Evolutionary conservation across 2,888 invertebrate genomes (phyloP).

Genomic region (Amiota minor): DNA sequence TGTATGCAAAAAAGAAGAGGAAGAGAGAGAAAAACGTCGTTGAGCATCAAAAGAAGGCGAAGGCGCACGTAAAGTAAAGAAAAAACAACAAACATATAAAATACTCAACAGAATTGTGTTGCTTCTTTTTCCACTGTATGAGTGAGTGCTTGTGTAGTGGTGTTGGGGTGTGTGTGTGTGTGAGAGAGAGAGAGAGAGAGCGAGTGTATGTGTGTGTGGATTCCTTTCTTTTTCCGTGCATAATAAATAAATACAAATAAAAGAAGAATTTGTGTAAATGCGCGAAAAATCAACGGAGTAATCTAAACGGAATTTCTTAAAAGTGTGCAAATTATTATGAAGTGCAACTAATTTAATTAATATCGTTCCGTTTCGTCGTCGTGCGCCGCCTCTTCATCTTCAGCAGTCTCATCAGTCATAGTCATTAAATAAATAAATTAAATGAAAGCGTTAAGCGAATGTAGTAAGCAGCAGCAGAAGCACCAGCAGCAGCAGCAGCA

Average conservation of each 20-base stretch:
- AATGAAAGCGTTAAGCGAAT: conserved; percentile 1
- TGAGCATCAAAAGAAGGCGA: neutral
- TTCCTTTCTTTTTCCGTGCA: neutral
- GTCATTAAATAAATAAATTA: no score
- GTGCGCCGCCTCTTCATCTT: no score
- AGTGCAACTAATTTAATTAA: conserved; percentile 65
- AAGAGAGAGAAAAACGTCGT: conserved; percentile 56
- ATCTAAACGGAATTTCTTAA: conserved; percentile 48
- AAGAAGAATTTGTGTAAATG: neutral
- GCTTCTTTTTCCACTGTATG: neutral
- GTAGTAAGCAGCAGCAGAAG: conserved; percentile 11
- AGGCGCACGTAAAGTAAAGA: conserved; percentile 38
- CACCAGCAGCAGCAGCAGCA: conserved; percentile 42
- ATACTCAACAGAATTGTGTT: neutral
- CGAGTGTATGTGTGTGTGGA: neutral
- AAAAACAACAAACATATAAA: conserved; percentile 25
- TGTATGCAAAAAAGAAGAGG: conserved; percentile 65
- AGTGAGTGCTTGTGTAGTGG: no score
- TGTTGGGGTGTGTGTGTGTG: no score
- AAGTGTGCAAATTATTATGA: conserved; percentile 65
- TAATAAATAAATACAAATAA: conserved; percentile 5
- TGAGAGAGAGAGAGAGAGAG: no score
- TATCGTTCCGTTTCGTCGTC: conserved; percentile 36
- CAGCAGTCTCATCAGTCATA: no score
- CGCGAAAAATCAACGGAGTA: conserved; percentile 42